phyloP scores from a whole-genome alignment of 64 coral and sea anemone genomes.

The Orbicella faveolata region DNA sequence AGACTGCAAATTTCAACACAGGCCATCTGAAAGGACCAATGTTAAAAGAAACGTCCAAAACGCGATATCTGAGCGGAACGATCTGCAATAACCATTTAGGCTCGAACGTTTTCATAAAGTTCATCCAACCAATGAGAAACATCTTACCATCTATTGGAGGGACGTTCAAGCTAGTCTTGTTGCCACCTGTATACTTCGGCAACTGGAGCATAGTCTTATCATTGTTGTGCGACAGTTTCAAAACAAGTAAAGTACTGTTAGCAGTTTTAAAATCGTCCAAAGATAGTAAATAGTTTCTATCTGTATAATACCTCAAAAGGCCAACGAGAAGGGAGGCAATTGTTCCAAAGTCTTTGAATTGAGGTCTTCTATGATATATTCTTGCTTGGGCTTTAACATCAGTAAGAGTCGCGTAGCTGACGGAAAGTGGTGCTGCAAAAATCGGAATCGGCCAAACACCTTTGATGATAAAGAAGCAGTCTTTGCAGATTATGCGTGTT shows the following conservation, averaged over 20 bases:
- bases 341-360: constrained; percentile 40
- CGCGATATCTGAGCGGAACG: constrained; percentile 54
- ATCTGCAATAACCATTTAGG: constrained; percentile 58
- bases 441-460: constrained; percentile 57
- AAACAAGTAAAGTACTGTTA: constrained; percentile 62
- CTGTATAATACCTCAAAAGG: constrained; percentile 55
- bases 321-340: constrained; percentile 50
- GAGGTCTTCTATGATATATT: constrained; percentile 60
- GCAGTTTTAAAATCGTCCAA: constrained; percentile 37
- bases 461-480: constrained; percentile 64
- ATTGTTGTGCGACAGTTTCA: constrained; percentile 41
- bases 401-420: constrained; percentile 39
- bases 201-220: constrained; percentile 38
- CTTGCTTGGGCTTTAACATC: constrained; percentile 38
- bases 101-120: constrained; percentile 68
- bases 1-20: constrained; percentile 57
- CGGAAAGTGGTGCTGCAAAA: constrained; percentile 60
- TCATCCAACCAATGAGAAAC: constrained; percentile 69
- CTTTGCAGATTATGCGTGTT: constrained; percentile 71
- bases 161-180: constrained; percentile 15
- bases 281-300: constrained; percentile 53
- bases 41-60: constrained; percentile 36
- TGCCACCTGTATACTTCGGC: constrained; percentile 32
- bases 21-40: constrained; percentile 50
- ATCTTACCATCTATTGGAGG: constrained; percentile 53